A percentile compares a stretch with the other conserved stretches of the same genome.
phyloP scores from a whole-genome alignment of 2,113 vertebrate species.

The Thamnaconus septentrionalis region DNA sequence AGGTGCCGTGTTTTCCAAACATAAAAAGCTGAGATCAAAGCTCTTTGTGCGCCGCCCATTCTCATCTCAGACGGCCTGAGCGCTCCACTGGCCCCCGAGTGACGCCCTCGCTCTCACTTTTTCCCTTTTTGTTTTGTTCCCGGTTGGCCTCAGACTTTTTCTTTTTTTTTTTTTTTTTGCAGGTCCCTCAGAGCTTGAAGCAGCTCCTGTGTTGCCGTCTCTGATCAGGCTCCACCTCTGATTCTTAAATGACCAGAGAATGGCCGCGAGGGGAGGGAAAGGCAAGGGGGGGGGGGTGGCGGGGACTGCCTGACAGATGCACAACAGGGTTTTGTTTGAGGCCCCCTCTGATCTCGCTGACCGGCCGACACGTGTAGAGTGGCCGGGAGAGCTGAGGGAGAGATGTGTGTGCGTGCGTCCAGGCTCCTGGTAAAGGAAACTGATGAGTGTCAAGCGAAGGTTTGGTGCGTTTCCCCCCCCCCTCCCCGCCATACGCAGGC shows the following conservation, averaged over 20 bases:
- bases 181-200: slow-evolving; percentile 23
- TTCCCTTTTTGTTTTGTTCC: slow-evolving; percentile 51
- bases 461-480: slow-evolving; percentile 33
- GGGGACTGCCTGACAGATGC: slow-evolving; percentile 57
- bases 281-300: not conserved
- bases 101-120: slow-evolving; percentile 46
- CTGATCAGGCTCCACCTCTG: slow-evolving; percentile 39
- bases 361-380: slow-evolving; percentile 31
- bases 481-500: slow-evolving; percentile 23
- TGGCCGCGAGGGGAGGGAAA: slow-evolving; percentile 27
- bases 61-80: slow-evolving; percentile 40
- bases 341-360: slow-evolving; percentile 62
- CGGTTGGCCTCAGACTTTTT: slow-evolving; percentile 11
- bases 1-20: slow-evolving; percentile 57
- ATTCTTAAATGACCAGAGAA: slow-evolving; percentile 47
- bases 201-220: slow-evolving; percentile 23
- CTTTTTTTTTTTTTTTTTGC: slow-evolving; percentile 6
- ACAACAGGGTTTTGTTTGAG: slow-evolving; percentile 68
- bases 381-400: slow-evolving; percentile 4
- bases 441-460: slow-evolving; percentile 50
- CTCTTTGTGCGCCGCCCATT: slow-evolving; percentile 15
- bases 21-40: slow-evolving; percentile 68
- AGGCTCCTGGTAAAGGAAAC: slow-evolving; percentile 27
- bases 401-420: slow-evolving; percentile 2
- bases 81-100: slow-evolving; percentile 44